Evolutionary conservation across 2,113 vertebrate genomes (phyloP).

Genomic region (Tenrec ecaudatus): DNA sequence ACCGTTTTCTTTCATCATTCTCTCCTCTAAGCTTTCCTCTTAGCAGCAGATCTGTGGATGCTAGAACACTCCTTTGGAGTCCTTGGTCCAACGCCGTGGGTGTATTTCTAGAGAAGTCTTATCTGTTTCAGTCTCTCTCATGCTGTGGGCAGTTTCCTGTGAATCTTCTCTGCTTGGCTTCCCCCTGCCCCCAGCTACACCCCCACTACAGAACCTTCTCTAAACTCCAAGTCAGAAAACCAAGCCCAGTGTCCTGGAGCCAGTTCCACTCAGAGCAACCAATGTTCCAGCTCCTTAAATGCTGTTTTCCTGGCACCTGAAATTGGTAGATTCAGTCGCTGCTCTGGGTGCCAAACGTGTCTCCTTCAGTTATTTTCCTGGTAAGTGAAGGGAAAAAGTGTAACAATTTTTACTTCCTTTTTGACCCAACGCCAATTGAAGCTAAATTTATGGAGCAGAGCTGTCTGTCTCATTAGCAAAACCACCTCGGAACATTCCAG

Average conservation of each 20-base stretch:
- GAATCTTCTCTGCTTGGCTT: background rate
- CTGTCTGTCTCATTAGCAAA: too few relatives aligned
- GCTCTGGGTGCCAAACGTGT: background rate
- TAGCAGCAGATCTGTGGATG: background rate
- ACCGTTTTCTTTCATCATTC: background rate
- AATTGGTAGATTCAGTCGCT: background rate
- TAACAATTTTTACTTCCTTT: too few relatives aligned
- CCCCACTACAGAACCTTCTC: too few relatives aligned
- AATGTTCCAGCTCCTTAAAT: background rate
- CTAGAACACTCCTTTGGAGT: background rate
- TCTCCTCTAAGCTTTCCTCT: conserved; percentile 20
- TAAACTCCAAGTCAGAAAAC: too few relatives aligned
- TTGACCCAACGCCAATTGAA: too few relatives aligned
- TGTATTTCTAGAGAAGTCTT: conserved; percentile 33
- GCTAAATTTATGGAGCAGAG: too few relatives aligned
- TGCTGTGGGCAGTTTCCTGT: background rate
- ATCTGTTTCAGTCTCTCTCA: background rate
- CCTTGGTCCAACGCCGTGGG: background rate
- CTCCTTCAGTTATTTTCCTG: conserved; percentile 26
- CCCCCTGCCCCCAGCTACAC: too few relatives aligned
- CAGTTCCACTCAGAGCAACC: background rate
- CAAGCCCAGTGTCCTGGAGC: background rate
- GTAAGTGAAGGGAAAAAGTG: background rate
- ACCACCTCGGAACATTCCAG: conserved; percentile 24
- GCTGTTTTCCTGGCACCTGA: background rate